Conservation (phyloP, 2,888 invertebrate species). For the Meganola albula region DNA sequence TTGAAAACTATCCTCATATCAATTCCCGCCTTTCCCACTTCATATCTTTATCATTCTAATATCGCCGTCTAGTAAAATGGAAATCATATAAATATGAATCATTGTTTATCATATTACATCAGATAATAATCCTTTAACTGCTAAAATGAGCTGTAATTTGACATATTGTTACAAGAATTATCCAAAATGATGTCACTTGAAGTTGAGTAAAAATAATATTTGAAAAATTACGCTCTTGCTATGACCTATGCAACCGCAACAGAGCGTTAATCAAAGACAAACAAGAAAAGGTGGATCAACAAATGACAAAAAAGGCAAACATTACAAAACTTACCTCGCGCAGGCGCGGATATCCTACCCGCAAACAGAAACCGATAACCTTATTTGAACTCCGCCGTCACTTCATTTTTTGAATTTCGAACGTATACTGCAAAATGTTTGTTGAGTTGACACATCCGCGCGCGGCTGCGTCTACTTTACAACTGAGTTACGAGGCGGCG, state of each 20-base stretch:
- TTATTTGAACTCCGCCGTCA: conserved; percentile 59
- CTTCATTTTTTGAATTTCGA: conserved; percentile 35
- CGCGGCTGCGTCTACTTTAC: conserved; percentile 40
- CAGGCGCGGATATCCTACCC: conserved; percentile 57
- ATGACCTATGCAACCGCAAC: conserved; percentile 39
- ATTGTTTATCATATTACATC: conserved; percentile 27
- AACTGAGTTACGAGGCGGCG: conserved; percentile 62
- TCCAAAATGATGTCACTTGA: conserved; percentile 34
- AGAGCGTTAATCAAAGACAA: conserved; percentile 53
- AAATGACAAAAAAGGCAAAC: conserved; percentile 40
- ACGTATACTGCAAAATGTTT: conserved; percentile 18
- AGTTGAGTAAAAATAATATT: conserved; percentile 27
- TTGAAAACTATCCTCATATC: too few relatives aligned
- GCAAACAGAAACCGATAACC: conserved; percentile 59
- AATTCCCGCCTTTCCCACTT: too few relatives aligned
- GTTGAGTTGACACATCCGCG: conserved; percentile 35
- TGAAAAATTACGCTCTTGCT: conserved; percentile 15
- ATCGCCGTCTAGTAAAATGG: too few relatives aligned
- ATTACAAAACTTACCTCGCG: conserved; percentile 52
- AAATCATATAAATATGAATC: conserved; percentile 30
- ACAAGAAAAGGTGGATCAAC: conserved; percentile 33
- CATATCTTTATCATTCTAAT: conserved; percentile 23
- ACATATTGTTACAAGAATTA: conserved; percentile 26
- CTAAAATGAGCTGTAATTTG: conserved; percentile 25
- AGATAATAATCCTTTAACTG: conserved; percentile 29